phyloP scores from a whole-genome alignment of 1,140 invertebrate species.

The Drosophila simulans region DNA sequence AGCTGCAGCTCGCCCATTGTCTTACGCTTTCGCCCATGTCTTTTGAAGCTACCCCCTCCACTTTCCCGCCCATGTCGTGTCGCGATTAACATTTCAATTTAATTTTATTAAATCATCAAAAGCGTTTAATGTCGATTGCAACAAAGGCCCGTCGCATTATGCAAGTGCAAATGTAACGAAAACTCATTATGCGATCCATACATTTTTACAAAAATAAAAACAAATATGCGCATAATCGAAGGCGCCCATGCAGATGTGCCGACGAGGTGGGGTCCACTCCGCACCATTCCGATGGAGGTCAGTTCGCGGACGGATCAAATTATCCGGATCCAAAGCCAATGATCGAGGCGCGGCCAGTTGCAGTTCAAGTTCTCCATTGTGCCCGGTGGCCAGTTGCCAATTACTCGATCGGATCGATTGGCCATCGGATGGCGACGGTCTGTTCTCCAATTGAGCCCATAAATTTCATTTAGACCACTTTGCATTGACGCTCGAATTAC shows the following conservation, averaged over 20 bases:
- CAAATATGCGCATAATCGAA: constrained; percentile 41
- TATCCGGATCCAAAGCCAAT: constrained; percentile 13
- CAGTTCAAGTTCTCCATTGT: constrained; percentile 27
- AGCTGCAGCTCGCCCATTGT: constrained; percentile 51
- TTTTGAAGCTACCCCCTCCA: constrained; percentile 2
- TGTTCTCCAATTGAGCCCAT: constrained; percentile 35
- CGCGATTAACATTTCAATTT: constrained; percentile 77
- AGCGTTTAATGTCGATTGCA: constrained; percentile 70
- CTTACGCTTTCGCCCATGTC: constrained; percentile 64
- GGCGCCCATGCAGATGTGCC: constrained; percentile 23
- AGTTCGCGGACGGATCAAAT: constrained; percentile 18
- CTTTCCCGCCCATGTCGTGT: constrained; percentile 44
- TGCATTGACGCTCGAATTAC: constrained; percentile 50
- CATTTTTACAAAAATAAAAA: constrained; percentile 31
- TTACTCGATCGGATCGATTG: constrained; percentile 41
- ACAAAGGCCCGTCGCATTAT: constrained; percentile 47
- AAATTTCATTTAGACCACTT: constrained; percentile 50
- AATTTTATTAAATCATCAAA: constrained; percentile 83
- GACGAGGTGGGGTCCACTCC: constrained; percentile 1
- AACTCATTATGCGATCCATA: constrained; percentile 52
- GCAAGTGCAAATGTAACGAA: constrained; percentile 61
- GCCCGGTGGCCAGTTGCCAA: constrained; percentile 42
- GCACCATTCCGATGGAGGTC: constrained; percentile 19
- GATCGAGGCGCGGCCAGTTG: constrained; percentile 17
- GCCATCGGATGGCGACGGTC: constrained; percentile 20